Percentiles rank a stretch among this genome's conserved stretches.
These are phyloP conservation scores for Acipenser ruthenus DNA, from an alignment of 2,797 vertebrate species.

Conservation along the genomic window DNA sequence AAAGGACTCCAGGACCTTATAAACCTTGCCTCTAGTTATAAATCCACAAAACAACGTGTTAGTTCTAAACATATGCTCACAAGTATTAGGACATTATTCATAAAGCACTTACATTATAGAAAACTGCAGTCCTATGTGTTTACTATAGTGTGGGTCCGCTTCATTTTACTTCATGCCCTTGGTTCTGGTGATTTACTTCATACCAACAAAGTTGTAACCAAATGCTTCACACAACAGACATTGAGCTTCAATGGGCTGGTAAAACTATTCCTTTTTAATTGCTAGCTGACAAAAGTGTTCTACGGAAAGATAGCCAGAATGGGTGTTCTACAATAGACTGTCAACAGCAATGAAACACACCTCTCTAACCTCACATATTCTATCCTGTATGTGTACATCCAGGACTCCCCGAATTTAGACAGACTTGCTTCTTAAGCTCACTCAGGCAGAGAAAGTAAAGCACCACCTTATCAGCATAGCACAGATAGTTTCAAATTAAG, in stretches of 20 bases:
- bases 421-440: slow-evolving; percentile 3
- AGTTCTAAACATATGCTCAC: no score
- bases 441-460: slow-evolving; percentile 28
- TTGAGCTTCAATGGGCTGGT: not conserved
- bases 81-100: no score
- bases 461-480: slow-evolving; percentile 33
- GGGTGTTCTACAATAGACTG: slow-evolving; percentile 1
- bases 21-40: no score
- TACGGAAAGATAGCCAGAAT: slow-evolving; percentile 4
- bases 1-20: no score
- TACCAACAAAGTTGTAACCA: no score
- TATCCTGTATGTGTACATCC: slow-evolving; percentile 20
- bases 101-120: no score
- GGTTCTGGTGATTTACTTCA: no score
- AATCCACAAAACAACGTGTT: no score
- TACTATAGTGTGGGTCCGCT: no score
- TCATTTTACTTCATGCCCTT: no score
- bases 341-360: slow-evolving; percentile 5
- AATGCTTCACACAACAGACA: not conserved
- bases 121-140: no score
- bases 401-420: slow-evolving; percentile 9
- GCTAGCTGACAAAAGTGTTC: slow-evolving; percentile 3
- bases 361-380: not conserved
- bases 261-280: slow-evolving; percentile 3
- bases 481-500: slow-evolving; percentile 40